Percentiles rank a stretch among this genome's conserved stretches.
Conservation (phyloP, 2,113 vertebrate species). For the Pterocles orientalis region DNA sequence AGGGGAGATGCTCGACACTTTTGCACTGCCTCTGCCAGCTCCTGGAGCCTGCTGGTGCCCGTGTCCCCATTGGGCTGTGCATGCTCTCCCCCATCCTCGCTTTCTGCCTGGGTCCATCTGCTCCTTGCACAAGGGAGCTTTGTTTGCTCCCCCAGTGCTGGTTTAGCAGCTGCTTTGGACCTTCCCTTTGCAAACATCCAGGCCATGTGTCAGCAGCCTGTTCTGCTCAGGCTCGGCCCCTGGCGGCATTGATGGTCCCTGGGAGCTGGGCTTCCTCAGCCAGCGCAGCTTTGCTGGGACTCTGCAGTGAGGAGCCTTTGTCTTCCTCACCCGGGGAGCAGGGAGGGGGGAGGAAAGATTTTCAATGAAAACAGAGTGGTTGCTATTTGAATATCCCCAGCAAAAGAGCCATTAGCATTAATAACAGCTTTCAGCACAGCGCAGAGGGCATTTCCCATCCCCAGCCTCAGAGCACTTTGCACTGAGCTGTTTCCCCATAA, state of each 20-base stretch:
- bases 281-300: not conserved
- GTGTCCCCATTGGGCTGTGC: fast-evolving
- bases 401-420: slow-evolving; percentile 46
- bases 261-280: not conserved
- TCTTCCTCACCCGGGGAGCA: not conserved
- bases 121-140: not conserved
- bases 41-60: fast-evolving
- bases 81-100: fast-evolving
- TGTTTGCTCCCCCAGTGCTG: not conserved
- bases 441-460: slow-evolving; percentile 39
- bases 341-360: not conserved
- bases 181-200: not conserved
- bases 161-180: not conserved
- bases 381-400: slow-evolving; percentile 4
- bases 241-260: not conserved
- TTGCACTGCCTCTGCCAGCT: not conserved
- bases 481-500: not conserved
- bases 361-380: not conserved
- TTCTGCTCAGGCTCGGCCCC: not conserved
- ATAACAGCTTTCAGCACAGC: slow-evolving; percentile 40
- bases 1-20: not conserved
- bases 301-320: not conserved
- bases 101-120: not conserved
- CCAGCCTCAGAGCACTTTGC: slow-evolving; percentile 29
- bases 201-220: not conserved